Base-by-base conservation (phyloP, 2,888 invertebrate species). In the Carcina quercana region DNA sequence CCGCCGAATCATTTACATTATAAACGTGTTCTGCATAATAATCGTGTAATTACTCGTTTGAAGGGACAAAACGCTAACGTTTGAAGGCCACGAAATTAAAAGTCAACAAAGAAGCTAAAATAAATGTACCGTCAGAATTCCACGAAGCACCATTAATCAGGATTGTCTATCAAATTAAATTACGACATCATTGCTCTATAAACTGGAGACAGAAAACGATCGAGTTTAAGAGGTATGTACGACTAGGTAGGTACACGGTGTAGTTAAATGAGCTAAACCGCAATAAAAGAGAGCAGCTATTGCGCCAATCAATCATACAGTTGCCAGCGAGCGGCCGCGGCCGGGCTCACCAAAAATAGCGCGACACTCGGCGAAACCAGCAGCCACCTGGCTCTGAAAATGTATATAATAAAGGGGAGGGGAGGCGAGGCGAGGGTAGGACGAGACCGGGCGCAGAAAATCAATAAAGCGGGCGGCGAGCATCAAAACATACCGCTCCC, bases 401-500 rank as follows among this genome's bases (percentile, higher is more conserved):
- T 68, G 69, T 72, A 72, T 78, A 73, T 72, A 74, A 73, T 73
- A 74, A 64, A 64, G 65, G 61, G 70, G 67, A 64, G 65, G 59
- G 35, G 49, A 42, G 60, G 62, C n/a, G n/a, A n/a, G n/a, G n/a
- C n/a, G n/a, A 64, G 65, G 59, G 35, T 48, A 42, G 60, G 62
- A 68, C 43, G 62, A 63, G 46, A 40, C 53, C 62, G 56, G 60
- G 58, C 59, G 53, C 62, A 80, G 80, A 83, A 83, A 83, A 82
- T 83, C 78, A 83, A 83, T 83, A 66, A 73, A 63, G 78, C 72
- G 76, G 79, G 59, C 69, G 66, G 66, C 68, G 65, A 62, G 78
- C 72, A 83, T 80, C 83, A 83, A 80, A 80, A 83, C 82, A 82
- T 66, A 64, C 69, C 67, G 55, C 61, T 50, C 55, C 66, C 62